Conservation (phyloP, 1,140 invertebrate species). For the Elymnias hypermnestra region DNA sequence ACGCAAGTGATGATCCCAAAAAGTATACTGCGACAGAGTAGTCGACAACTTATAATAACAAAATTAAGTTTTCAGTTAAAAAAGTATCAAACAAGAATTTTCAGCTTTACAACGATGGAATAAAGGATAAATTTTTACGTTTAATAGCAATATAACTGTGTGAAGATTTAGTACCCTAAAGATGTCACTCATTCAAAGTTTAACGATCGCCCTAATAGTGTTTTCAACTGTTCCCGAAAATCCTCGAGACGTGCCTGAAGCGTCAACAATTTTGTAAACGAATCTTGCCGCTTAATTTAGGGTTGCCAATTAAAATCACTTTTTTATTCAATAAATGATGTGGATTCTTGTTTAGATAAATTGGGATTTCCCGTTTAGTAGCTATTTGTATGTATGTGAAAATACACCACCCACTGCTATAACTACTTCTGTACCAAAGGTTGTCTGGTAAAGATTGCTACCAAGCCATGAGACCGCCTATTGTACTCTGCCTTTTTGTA, state of each 20-base stretch:
- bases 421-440: too few relatives aligned
- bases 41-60: constrained; percentile 54
- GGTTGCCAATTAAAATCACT: background rate
- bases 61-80: constrained; percentile 21
- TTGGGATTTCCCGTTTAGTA: too few relatives aligned
- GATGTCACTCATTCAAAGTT: constrained; percentile 73
- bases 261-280: constrained; percentile 70
- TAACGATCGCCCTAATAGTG: constrained; percentile 72
- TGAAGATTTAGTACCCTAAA: constrained; percentile 31
- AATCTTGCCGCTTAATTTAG: constrained; percentile 37
- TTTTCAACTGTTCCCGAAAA: constrained; percentile 70
- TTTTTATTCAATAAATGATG: background rate
- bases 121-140: constrained; percentile 18
- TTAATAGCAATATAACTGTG: background rate
- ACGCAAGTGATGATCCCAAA: constrained; percentile 58
- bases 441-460: too few relatives aligned
- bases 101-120: constrained; percentile 6
- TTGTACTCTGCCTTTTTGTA: too few relatives aligned
- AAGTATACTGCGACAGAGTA: constrained; percentile 41
- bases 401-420: too few relatives aligned
- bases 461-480: too few relatives aligned
- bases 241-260: constrained; percentile 68
- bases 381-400: too few relatives aligned
- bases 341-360: too few relatives aligned
- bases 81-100: constrained; percentile 1